Evolutionary conservation across 2,113 vertebrate genomes (phyloP), one percentile per base, ranked within the genome.

Genomic region (Ranitomeya variabilis): DNA sequence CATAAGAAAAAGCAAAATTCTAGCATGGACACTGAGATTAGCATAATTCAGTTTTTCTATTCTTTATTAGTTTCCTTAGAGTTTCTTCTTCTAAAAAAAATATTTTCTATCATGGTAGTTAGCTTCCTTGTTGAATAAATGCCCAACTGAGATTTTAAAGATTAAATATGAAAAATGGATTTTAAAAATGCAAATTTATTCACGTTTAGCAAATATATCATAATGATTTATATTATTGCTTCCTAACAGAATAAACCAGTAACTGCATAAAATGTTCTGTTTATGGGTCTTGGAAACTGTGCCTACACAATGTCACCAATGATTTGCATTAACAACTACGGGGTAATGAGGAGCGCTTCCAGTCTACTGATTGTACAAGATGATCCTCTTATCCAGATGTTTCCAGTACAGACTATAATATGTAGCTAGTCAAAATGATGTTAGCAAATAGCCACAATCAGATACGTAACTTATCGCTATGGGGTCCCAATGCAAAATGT

Each of bases 191-290:
- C 21, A 21, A 52, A 83, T 66, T 51, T 11, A 83, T 69, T 54
- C 37, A 83, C 15, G 62, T 52, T 83, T 83, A 45, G 21, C 64
- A 83, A 67, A 62, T 21, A 52, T 21, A 54, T 83, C 81, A 69
- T 21, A 23, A 67, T 83, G 81, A 83, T 83, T 83, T 83, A 83
- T 67, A 45, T 67, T 83, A 67, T 83, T 54, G 45, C 62, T 37
- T 37, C 62, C 15, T 60, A 51, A 69, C 62, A 67, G 60, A 52
- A 67, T 83, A 83, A 83, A 67, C 62, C 45, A 67, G 81, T 62
- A 81, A 81, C 57, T 81, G 80, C 45, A 67, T 62, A 83, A 67
- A 66, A 67, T 66, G 80, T 83, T 51, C 80, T 66, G 60, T 83
- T 51, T 83, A 64, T 83, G 57, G 57, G 57, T 19, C 57, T 81